Conservation (phyloP, 2,113 vertebrate species). For the Elgaria multicarinata region DNA sequence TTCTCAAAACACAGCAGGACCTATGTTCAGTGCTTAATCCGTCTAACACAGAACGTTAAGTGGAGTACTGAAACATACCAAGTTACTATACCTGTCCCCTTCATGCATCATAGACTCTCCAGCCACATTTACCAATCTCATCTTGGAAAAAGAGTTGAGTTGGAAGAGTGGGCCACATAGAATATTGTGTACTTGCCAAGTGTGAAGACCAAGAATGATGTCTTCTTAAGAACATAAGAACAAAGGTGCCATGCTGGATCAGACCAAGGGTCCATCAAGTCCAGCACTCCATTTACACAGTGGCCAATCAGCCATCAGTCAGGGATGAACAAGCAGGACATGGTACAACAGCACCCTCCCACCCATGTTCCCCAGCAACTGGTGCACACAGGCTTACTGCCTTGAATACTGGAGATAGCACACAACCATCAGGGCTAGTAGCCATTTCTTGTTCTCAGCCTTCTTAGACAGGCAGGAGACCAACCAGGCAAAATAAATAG, state of each 20-base stretch:
- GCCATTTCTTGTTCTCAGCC: neutral
- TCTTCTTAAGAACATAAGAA: no score
- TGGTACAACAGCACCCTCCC: no score
- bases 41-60: neutral
- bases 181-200: no score
- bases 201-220: neutral
- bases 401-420: no score
- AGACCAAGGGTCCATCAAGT: no score
- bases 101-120: neutral
- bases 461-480: neutral
- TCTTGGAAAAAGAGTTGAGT: neutral
- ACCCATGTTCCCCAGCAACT: no score
- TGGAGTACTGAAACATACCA: neutral
- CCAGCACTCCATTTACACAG: no score
- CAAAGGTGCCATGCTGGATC: no score
- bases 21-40: neutral
- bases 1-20: neutral
- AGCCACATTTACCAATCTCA: neutral
- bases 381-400: no score
- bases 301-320: no score
- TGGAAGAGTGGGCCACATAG: neutral
- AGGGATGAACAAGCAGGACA: no score
- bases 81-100: neutral
- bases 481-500: neutral
- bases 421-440: no score